Percentiles rank a stretch among this genome's conserved stretches.
These are phyloP conservation scores for Muscicapa comitata DNA, from an alignment of 2,797 vertebrate species.

Conservation along the genomic window DNA sequence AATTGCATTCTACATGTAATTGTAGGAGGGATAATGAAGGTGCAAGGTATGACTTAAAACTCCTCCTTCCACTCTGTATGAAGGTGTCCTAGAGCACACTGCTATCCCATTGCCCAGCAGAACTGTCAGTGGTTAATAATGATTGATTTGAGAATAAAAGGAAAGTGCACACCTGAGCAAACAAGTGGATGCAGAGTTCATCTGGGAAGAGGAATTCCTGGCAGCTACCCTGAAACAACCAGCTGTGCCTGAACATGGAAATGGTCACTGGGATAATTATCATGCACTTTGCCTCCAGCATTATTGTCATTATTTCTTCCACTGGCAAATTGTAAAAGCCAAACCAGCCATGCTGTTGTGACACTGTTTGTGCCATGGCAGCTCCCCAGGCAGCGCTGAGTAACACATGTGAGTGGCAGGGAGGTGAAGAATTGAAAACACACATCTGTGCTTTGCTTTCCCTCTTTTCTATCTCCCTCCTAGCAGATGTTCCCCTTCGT, in stretches of 20 bases:
- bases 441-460: background rate
- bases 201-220: background rate
- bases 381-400: background rate
- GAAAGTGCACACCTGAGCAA: background rate
- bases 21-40: background rate
- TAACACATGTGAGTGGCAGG: accelerated
- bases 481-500: background rate
- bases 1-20: background rate
- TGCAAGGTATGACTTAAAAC: background rate
- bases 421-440: background rate
- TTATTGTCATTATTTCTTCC: background rate
- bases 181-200: background rate
- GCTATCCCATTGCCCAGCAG: background rate
- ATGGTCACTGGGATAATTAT: background rate
- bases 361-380: accelerated
- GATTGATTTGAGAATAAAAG: background rate
- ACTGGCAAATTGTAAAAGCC: background rate
- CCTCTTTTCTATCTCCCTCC: background rate
- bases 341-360: background rate
- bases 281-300: background rate
- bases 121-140: background rate
- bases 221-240: background rate
- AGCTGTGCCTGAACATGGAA: background rate
- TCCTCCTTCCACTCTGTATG: background rate
- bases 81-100: background rate